Evolutionary conservation across 2,113 vertebrate genomes (phyloP).

Genomic region (Toxotes chatareus): DNA sequence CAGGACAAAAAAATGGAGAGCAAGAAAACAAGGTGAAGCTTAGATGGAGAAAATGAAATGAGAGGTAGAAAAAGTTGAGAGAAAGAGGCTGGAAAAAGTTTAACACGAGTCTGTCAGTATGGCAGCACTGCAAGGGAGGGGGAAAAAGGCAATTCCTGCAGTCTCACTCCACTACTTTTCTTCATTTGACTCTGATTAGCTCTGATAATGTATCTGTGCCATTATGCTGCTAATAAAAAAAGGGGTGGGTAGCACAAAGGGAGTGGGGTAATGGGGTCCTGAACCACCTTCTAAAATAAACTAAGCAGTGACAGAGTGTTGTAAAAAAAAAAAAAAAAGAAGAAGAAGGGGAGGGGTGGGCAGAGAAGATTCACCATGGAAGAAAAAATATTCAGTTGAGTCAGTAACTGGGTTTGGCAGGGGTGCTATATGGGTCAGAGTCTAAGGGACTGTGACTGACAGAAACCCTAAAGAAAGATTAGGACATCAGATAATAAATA

Average conservation of each 20-base stretch:
- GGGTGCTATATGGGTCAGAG: no score
- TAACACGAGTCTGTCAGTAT: conserved; percentile 21
- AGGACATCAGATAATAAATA: no score
- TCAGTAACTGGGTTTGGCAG: conserved; percentile 14
- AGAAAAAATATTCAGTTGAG: conserved; percentile 19
- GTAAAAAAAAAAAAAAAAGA: conserved; percentile 8
- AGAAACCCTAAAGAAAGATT: no score
- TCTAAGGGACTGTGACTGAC: no score
- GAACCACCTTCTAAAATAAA: conserved; percentile 75
- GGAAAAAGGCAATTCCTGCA: conserved; percentile 86
- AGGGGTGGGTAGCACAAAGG: conserved; percentile 61
- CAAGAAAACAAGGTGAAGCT: conserved; percentile 36
- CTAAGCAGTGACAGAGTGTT: conserved; percentile 53
- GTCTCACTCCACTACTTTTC: conserved; percentile 91
- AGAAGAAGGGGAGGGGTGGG: neutral
- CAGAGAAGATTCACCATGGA: neutral
- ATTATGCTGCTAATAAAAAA: conserved; percentile 85
- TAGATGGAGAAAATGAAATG: conserved; percentile 27
- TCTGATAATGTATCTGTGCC: conserved; percentile 91
- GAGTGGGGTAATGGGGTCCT: conserved; percentile 69
- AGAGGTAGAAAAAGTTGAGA: conserved; percentile 4
- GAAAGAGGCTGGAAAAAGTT: conserved; percentile 40
- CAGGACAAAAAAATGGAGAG: conserved; percentile 43
- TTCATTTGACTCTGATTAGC: conserved; percentile 94
- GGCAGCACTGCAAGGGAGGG: conserved; percentile 62